phyloP scores from a whole-genome alignment of 92 coral and sea anemone species.

The Epizoanthus illoricatus region DNA sequence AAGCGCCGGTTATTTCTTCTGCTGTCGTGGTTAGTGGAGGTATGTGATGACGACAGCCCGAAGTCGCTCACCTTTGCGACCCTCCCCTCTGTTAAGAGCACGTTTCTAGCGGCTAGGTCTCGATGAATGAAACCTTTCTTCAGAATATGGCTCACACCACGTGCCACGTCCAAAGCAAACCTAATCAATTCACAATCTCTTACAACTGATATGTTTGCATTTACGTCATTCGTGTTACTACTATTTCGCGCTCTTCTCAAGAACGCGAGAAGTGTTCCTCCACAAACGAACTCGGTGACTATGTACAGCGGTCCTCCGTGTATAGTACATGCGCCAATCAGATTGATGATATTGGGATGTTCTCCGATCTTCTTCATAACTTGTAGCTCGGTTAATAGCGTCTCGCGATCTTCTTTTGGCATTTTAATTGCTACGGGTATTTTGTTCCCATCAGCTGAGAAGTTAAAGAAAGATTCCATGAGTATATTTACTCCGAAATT shows the following conservation, averaged over 20 bases:
- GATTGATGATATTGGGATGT: slow-evolving; percentile 15
- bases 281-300: slow-evolving; percentile 20
- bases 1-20: neutral
- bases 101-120: slow-evolving; percentile 26
- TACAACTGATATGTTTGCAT: neutral
- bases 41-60: slow-evolving; percentile 8
- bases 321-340: slow-evolving; percentile 18
- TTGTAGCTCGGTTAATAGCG: slow-evolving; percentile 14
- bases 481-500: neutral
- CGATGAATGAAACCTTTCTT: slow-evolving; percentile 11
- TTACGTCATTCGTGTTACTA: neutral
- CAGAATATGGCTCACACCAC: slow-evolving; percentile 7
- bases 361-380: slow-evolving; percentile 1
- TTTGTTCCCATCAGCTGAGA: slow-evolving; percentile 4
- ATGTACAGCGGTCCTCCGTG: slow-evolving; percentile 22
- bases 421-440: slow-evolving; percentile 9
- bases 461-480: neutral
- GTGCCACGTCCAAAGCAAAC: slow-evolving; percentile 12
- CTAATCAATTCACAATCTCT: slow-evolving; percentile 6
- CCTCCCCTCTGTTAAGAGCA: neutral
- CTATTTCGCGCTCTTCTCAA: slow-evolving; percentile 10
- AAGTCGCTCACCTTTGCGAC: slow-evolving; percentile 26
- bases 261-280: slow-evolving; percentile 5
- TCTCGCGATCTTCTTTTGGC: slow-evolving; percentile 14
- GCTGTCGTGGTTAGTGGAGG: neutral